Evolutionary conservation across 1,140 invertebrate genomes (phyloP), one percentile per base, ranked within the genome.

Genomic region (Drosophila pseudoobscura): DNA sequence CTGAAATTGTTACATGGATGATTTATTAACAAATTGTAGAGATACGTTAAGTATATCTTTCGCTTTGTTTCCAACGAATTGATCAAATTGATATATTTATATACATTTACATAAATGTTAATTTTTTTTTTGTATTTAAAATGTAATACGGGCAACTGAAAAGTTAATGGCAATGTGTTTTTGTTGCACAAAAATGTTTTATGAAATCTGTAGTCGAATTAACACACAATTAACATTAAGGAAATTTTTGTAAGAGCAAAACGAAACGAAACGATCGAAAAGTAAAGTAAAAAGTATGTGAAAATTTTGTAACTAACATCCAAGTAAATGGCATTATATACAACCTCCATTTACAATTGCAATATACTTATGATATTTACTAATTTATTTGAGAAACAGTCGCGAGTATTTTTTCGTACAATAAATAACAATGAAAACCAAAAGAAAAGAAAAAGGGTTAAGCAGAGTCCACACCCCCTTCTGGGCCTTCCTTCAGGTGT

Each of bases 141-240:
- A 78, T 82, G 76, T 78, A 57, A 49, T 65, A 52, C 44, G 72
- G 72, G 58, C 66, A 72, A 73, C 56, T 65, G 51, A 68, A 39
- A 45, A 45, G 54, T 80, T 74, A 73, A 87, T 74, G 76, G 84
- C 84, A 88, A 89, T 89, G 75, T 72, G 66, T 89, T 39, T 88
- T 88, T 88, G 75, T 89, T 89, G 83, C 83, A 88, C 84, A 83
- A 77, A 79, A 79, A 79, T 88, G 75, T 83, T 88, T 87, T 75
- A 83, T 65, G 60, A 80, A 87, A 82, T 59, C 50, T 65, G 76
- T 82, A 87, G 78, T 63, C 70, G 78, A 88, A 88, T 88, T 78
- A 88, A 68, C 70, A 68, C 70, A 78, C 75, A 83, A 83, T 63
- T 84, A 80, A 73, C 55, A 57, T 57, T 65, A 84, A 78, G 80